Evolutionary conservation across 2,113 vertebrate species (phyloP).

Genomic region (Neodontobutis hainanensis): DNA sequence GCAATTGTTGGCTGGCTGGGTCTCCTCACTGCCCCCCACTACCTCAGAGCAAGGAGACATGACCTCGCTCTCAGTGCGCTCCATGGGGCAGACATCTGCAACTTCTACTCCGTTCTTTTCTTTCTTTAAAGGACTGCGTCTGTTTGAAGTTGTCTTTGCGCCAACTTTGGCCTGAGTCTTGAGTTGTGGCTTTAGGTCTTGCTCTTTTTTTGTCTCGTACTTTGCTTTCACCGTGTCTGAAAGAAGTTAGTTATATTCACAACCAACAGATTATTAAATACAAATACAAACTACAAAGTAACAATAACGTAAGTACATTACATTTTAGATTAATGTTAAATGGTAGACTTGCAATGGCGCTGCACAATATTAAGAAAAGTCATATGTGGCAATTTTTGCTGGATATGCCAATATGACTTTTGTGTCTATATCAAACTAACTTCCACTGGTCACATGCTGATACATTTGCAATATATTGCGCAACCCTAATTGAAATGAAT

Average conservation of each 20-base stretch:
- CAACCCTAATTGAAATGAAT: too few relatives aligned
- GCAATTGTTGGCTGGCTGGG: constrained; percentile 11
- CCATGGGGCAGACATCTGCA: not conserved
- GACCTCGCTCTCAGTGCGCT: constrained; percentile 17
- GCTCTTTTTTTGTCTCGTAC: constrained; percentile 40
- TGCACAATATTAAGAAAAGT: too few relatives aligned
- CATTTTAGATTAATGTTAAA: too few relatives aligned
- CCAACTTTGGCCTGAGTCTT: constrained; percentile 37
- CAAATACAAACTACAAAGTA: too few relatives aligned
- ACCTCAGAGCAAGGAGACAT: not conserved
- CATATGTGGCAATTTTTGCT: too few relatives aligned
- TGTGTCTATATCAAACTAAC: too few relatives aligned
- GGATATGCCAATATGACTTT: too few relatives aligned
- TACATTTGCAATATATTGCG: too few relatives aligned
- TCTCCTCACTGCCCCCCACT: not conserved
- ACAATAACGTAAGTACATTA: too few relatives aligned
- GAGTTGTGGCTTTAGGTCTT: constrained; percentile 30
- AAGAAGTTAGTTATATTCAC: not conserved
- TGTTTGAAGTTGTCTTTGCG: constrained; percentile 40
- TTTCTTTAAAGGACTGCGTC: constrained; percentile 43
- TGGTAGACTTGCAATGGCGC: too few relatives aligned
- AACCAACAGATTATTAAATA: too few relatives aligned
- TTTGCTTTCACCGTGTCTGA: constrained; percentile 38
- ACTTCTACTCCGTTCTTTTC: constrained; percentile 25
- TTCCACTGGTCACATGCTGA: too few relatives aligned